Percentiles rank a stretch among this genome's conserved stretches.
These are phyloP conservation scores for Salvelinus namaycush DNA, from an alignment of 2,113 vertebrate genomes.

Conservation along the genomic window DNA sequence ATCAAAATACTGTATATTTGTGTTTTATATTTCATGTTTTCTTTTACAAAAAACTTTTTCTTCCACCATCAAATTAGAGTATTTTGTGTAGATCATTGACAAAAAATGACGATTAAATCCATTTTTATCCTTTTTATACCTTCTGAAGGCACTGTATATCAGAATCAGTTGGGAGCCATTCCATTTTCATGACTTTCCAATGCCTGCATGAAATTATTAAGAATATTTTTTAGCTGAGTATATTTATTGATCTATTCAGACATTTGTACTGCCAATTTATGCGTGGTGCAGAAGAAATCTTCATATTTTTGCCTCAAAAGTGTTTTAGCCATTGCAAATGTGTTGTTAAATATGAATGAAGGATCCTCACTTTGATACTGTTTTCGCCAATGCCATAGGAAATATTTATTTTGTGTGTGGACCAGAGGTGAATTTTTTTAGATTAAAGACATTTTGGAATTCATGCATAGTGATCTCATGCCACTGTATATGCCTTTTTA, in stretches of 20 bases:
- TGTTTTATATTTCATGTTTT: no score
- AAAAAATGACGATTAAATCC: no score
- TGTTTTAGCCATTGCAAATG: slow-evolving; percentile 22
- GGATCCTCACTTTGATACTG: background rate
- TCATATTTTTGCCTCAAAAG: slow-evolving; percentile 19
- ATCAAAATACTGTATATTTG: no score
- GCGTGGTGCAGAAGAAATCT: slow-evolving; percentile 34
- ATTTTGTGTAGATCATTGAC: no score
- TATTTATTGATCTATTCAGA: slow-evolving; percentile 41
- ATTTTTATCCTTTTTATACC: no score
- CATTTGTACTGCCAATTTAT: slow-evolving; percentile 33
- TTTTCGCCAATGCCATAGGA: background rate
- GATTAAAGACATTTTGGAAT: background rate
- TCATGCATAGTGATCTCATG: background rate
- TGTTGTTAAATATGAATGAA: slow-evolving; percentile 13
- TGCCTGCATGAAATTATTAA: slow-evolving; percentile 51
- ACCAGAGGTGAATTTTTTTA: background rate
- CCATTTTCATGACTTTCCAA: slow-evolving; percentile 8
- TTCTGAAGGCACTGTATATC: slow-evolving; percentile 20
- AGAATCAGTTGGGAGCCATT: slow-evolving; percentile 35
- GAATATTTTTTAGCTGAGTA: slow-evolving; percentile 37
- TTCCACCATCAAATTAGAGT: no score
- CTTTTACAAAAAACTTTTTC: no score
- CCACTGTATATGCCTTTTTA: background rate
- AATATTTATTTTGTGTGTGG: background rate